Conservation (phyloP, 2,888 invertebrate species). For the Seira ritae region DNA sequence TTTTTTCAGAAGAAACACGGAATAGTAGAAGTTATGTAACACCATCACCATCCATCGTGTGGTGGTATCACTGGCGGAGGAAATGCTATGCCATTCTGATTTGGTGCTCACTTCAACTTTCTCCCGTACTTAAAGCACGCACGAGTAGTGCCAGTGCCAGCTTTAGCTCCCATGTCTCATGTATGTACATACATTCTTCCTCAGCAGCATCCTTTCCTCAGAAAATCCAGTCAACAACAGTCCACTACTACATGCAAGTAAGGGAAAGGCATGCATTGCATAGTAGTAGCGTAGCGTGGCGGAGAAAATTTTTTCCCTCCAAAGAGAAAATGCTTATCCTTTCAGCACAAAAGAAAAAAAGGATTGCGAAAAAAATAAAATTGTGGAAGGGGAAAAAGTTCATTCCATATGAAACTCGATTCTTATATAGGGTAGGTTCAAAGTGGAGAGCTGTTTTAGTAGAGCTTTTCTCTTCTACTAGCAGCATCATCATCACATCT, state of each 20-base stretch:
- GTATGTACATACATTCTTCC: background rate
- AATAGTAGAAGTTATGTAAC: constrained; percentile 11
- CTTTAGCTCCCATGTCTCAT: too few species aligned
- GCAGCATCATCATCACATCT: constrained; percentile 34
- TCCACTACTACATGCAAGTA: background rate
- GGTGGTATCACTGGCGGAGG: background rate
- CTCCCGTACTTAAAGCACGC: background rate
- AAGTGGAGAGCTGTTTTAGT: constrained; percentile 44
- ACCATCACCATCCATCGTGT: background rate
- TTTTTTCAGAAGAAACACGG: background rate
- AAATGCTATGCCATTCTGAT: background rate
- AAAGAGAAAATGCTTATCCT: constrained; percentile 44
- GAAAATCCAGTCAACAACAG: background rate
- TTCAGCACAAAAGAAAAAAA: constrained; percentile 13
- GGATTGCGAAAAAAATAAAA: background rate
- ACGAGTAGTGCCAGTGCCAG: background rate
- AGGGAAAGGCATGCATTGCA: background rate
- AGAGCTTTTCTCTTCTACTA: constrained; percentile 34
- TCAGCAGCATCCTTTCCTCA: constrained; percentile 8
- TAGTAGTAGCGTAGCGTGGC: constrained; percentile 2
- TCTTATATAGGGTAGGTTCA: constrained; percentile 41
- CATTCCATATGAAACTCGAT: constrained; percentile 10
- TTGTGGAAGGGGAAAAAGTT: constrained; percentile 8
- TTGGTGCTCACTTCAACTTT: background rate
- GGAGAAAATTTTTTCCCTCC: constrained; percentile 45